Base-by-base conservation (phyloP, 2,888 invertebrate species). In the Pristionchus exspectatus region DNA sequence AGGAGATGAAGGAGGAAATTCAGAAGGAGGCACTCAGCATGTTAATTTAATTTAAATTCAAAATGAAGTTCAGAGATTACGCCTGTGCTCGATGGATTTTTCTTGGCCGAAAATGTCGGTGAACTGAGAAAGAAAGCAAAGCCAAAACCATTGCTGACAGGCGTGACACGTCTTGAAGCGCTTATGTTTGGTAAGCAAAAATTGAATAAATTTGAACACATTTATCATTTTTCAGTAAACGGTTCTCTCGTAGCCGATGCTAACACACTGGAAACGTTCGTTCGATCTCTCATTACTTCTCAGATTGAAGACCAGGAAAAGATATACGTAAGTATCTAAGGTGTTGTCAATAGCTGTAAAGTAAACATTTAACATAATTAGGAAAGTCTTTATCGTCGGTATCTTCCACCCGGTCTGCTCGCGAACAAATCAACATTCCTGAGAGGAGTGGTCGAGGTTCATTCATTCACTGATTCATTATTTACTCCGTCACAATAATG, bases 91-190 rank as follows among this genome's bases (percentile, higher is more conserved):
- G 85, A 85, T 33, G 59, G 85, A 30, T 4, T 14, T 21, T 59
- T 85, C 33, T 30, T 85, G 10, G 5, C 85, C 4, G 56, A 33
- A 21, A 7, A 24, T 30, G 1, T 85, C 14, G 38, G 33, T 33
- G 59, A 59, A 59, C 33, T 85, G 24, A 56, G 59, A 50, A 85
- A 63, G 24, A 56, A 59, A 33, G 59, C 85, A 16, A 30, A 30
- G 4, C 33, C 59, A 5, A 85, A 59, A 33, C 85, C 85, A 9
- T 30, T 85, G 30, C 24, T 85, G 59, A 85, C 85, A 33, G 85
- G 85, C 59, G 85, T 85, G 2, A 85, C 85, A 4, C 24, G 50
- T 12, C 33, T 59, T 7, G 85, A 85, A 33, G 85, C 59, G 59
- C 85, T 85, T 33, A 30, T 59, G 59, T 59, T 81, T 12, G 50